Evolutionary conservation across 2,888 invertebrate genomes (phyloP), one percentile per base, ranked within the genome.

Genomic region (Willowsia nigromaculata): DNA sequence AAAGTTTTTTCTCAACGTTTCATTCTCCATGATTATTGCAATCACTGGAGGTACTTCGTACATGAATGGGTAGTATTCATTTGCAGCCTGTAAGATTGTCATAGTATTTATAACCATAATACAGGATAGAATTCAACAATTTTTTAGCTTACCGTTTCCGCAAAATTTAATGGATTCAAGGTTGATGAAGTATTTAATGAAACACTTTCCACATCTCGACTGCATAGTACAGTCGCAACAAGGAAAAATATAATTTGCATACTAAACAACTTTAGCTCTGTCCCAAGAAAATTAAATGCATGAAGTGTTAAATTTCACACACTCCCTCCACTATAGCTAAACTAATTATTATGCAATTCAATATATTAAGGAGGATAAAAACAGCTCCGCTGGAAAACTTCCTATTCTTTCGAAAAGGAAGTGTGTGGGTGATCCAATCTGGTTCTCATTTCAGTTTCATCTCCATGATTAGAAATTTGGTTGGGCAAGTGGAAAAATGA

Each of bases 1-100:
- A 18, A 90, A 87, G 18, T 90, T 90, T 62, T 90, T 89, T 22
- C 89, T 86, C 11, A 91, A 82, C 0, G 81, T 88, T 25, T 91
- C 90, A 74, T 90, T 90, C 13, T 86, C 85, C n/a, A 91, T 37
- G 25, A 92, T 90, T 25, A 86, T 59, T 6, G 84, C 89, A 33
- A 92, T 71, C 3, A 91, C 33, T n/a, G 92, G 92, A n/a, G 92
- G 91, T 40, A 92, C 92, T 22, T 90, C 91, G 47, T 90, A 92
- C 47, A 90, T 81, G 56, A 92, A 92, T 0, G 92, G 91, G 40
- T 92, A 91, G 84, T 90, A 90, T 25, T 82, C 82, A 88, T 92
- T 91, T 25, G 50, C 85, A 0, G 90, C 90, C 92, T 92, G 22
- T 1, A 25, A 76, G 5, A 27, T 65, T 18, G 22, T n/a, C n/a